Percentiles rank a stretch among this genome's conserved stretches.
Conservation (phyloP, 2,113 vertebrate genomes). For the Pollimyrus isidori region DNA sequence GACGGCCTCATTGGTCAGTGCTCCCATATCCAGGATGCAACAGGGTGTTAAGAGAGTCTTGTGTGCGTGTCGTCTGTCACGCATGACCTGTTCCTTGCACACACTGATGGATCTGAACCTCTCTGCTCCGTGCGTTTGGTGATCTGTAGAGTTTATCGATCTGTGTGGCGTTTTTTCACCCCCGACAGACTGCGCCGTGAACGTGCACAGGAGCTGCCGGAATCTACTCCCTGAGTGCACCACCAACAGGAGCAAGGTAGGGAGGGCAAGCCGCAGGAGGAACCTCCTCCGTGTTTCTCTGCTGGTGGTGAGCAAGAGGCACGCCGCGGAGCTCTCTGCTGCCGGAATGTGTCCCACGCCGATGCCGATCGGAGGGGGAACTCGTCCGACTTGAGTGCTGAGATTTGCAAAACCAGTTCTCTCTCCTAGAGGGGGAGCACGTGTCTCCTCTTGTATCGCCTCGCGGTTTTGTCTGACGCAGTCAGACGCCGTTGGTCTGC, state of each 20-base stretch:
- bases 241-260: conserved; percentile 52
- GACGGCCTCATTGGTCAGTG: background rate
- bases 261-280: background rate
- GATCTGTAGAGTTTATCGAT: background rate
- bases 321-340: background rate
- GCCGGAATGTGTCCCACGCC: background rate
- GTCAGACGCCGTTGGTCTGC: background rate
- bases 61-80: background rate
- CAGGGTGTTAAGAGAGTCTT: background rate
- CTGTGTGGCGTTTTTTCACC: background rate
- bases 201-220: conserved; percentile 62
- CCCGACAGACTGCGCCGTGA: conserved; percentile 57
- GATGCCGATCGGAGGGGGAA: background rate
- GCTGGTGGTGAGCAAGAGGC: background rate
- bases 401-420: background rate
- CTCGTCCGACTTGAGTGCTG: background rate
- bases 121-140: background rate
- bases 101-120: background rate
- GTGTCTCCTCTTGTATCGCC: background rate
- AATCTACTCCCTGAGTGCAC: conserved; percentile 57
- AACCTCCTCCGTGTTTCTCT: background rate
- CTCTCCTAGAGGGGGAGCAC: background rate
- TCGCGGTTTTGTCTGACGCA: background rate
- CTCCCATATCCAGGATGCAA: background rate
- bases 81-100: background rate